A percentile compares a stretch with the other conserved stretches of the same genome.
These are phyloP conservation scores for Stomatorhinus walkeri DNA, from an alignment of 2,797 vertebrate genomes.

Conservation along the genomic window DNA sequence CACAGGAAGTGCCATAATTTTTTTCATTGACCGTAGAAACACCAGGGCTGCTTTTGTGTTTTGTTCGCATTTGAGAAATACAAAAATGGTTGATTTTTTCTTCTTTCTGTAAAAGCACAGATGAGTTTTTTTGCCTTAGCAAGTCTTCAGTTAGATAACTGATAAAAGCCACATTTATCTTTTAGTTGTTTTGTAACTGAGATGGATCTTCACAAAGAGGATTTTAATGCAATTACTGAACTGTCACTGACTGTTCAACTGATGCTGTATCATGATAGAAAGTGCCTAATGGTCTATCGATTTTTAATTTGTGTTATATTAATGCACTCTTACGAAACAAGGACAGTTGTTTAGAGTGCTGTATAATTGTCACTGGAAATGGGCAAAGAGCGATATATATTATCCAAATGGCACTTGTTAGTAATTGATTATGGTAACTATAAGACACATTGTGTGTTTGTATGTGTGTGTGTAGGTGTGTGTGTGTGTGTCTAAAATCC, in stretches of 20 bases:
- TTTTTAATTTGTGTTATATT: conserved; percentile 18
- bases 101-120: neutral
- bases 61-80: neutral
- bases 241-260: conserved; percentile 14
- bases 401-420: neutral
- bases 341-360: conserved; percentile 7
- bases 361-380: conserved; percentile 14
- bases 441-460: neutral
- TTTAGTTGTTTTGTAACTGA: conserved; percentile 13
- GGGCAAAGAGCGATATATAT: neutral
- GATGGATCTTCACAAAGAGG: conserved; percentile 15
- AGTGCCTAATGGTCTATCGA: conserved; percentile 19
- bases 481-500: neutral
- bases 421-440: neutral
- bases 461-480: neutral
- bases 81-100: neutral
- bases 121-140: neutral
- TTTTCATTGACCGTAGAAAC: neutral
- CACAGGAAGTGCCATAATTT: neutral
- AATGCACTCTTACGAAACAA: conserved; percentile 15
- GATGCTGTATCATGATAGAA: conserved; percentile 21
- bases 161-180: conserved; percentile 19
- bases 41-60: neutral
- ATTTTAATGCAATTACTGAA: neutral
- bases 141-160: conserved; percentile 5